A percentile compares a stretch with the other conserved stretches of the same genome.
These are phyloP conservation scores for Oikopleura vanhoeffeni DNA, from an alignment of 23 tunicate genomes.

Conservation along the genomic window DNA sequence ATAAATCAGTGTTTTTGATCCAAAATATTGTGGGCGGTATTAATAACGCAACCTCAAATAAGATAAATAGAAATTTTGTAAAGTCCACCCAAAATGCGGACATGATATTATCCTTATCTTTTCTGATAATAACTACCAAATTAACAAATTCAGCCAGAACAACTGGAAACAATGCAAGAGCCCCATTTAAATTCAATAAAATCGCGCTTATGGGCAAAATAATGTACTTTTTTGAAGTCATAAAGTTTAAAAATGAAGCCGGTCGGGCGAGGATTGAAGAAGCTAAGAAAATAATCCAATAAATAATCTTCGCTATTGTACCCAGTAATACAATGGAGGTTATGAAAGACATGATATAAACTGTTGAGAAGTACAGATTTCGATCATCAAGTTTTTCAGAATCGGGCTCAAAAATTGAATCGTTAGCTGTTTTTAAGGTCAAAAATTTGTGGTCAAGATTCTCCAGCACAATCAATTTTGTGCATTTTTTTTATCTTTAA, in stretches of 20 bases:
- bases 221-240: not conserved
- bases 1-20: no score
- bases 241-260: not conserved
- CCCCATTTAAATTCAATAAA: not conserved
- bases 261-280: not conserved
- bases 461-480: no score
- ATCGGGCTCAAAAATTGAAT: not conserved
- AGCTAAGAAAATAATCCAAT: not conserved
- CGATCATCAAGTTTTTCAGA: not conserved
- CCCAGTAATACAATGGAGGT: not conserved
- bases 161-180: not conserved
- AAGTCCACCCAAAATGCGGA: no score
- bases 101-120: no score
- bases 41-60: no score
- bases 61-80: no score
- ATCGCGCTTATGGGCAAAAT: not conserved
- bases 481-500: no score
- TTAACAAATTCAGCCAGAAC: not conserved
- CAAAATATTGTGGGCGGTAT: no score
- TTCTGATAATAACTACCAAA: no score
- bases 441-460: no score
- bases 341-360: not conserved
- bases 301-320: no score
- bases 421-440: no score
- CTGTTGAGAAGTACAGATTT: not conserved